A percentile compares a stretch with the other conserved stretches of the same genome.
phyloP scores from a whole-genome alignment of 2,888 invertebrate species.

The Ochropacha duplaris region DNA sequence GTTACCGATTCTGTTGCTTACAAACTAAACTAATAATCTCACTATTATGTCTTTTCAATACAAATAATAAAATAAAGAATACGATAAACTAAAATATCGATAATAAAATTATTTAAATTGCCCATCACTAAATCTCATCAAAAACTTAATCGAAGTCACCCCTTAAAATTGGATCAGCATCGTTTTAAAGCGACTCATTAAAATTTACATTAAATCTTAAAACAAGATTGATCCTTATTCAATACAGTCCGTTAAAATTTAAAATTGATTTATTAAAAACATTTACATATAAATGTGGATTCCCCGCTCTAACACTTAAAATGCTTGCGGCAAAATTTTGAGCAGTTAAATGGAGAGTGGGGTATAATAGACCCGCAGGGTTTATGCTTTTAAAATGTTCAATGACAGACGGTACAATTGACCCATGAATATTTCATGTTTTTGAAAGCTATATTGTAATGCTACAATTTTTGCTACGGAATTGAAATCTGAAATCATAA shows the following conservation, averaged over 20 bases:
- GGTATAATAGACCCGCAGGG: slow-evolving; percentile 16
- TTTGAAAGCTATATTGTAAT: too few species aligned
- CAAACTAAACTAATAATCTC: neutral
- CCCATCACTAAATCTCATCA: neutral
- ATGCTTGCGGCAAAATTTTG: slow-evolving; percentile 25
- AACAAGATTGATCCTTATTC: slow-evolving; percentile 1
- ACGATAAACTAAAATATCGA: neutral
- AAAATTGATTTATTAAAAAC: slow-evolving; percentile 5
- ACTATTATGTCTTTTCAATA: too few species aligned
- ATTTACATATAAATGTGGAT: slow-evolving; percentile 40
- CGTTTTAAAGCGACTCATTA: neutral
- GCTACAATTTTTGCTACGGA: too few species aligned
- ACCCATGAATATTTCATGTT: too few species aligned
- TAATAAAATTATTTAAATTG: neutral
- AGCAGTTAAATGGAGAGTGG: slow-evolving; percentile 15
- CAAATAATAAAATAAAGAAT: neutral
- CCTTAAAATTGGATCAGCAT: neutral
- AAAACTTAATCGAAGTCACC: neutral
- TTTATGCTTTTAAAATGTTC: slow-evolving; percentile 18
- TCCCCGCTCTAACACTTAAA: slow-evolving; percentile 23
- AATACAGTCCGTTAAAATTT: neutral
- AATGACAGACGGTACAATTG: slow-evolving; percentile 15
- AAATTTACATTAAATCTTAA: neutral
- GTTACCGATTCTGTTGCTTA: neutral
- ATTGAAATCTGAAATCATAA: too few species aligned